Evolutionary conservation across 2,888 invertebrate genomes (phyloP).

Genomic region (Chymomyza amoena): DNA sequence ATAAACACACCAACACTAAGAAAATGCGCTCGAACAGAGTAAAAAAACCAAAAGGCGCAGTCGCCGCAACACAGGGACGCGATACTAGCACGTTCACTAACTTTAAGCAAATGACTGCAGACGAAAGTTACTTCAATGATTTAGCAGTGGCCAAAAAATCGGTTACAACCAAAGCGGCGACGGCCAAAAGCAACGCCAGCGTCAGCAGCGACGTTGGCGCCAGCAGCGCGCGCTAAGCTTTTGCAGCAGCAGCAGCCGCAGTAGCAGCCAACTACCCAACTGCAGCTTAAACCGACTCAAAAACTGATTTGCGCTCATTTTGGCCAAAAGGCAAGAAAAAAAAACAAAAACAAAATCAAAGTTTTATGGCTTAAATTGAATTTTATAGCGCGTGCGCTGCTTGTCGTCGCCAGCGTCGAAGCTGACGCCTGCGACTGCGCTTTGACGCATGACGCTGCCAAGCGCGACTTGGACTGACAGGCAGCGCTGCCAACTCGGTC

Average conservation of each 20-base stretch:
- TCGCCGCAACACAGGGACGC: constrained; percentile 55
- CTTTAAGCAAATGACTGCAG: constrained; percentile 79
- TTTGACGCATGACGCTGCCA: neutral
- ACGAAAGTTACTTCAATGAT: constrained; percentile 77
- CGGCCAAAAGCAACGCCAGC: constrained; percentile 19
- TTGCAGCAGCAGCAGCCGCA: constrained; percentile 7
- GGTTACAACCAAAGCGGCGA: constrained; percentile 56
- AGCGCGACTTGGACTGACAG: neutral
- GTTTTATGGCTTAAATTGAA: constrained; percentile 40
- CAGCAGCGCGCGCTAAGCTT: neutral
- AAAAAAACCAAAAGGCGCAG: constrained; percentile 40
- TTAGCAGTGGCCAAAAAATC: constrained; percentile 76
- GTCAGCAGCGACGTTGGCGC: constrained; percentile 7
- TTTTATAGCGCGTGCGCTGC: constrained; percentile 47
- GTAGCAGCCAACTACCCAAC: neutral
- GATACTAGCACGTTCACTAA: constrained; percentile 79
- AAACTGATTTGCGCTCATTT: constrained; percentile 27
- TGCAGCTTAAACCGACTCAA: neutral
- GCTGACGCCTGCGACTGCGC: neutral
- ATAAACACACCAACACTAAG: constrained; percentile 13
- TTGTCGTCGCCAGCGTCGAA: neutral
- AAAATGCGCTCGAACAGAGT: constrained; percentile 5
- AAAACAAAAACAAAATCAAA: constrained; percentile 17
- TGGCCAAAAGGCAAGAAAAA: constrained; percentile 29
- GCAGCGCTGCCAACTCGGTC: neutral